phyloP scores from a whole-genome alignment of 1,140 invertebrate genomes.

The Platyura marginata region DNA sequence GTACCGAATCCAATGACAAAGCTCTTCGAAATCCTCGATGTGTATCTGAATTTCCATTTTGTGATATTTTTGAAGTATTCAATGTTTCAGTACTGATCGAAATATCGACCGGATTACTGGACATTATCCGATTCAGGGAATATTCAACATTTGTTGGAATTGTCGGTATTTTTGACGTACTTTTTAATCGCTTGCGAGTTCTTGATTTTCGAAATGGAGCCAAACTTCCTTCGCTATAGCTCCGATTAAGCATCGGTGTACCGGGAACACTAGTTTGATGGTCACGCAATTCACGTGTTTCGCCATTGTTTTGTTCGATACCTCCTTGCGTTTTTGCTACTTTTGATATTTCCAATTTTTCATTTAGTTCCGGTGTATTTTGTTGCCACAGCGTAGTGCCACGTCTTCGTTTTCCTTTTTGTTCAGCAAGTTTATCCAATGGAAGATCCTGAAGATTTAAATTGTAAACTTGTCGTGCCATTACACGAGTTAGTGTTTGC shows the following conservation, averaged over 20 bases:
- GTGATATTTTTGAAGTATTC: slow-evolving; percentile 1
- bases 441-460: slow-evolving; percentile 81
- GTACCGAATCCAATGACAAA: slow-evolving; percentile 20
- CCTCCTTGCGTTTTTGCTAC: slow-evolving; percentile 14
- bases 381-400: slow-evolving; percentile 27
- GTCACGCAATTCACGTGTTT: background rate
- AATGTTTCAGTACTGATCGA: slow-evolving; percentile 7
- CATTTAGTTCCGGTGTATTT: slow-evolving; percentile 2
- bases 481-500: slow-evolving; percentile 81
- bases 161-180: slow-evolving; percentile 12
- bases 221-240: slow-evolving; percentile 32
- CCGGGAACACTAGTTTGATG: slow-evolving; percentile 10
- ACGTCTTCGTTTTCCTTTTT: slow-evolving; percentile 52
- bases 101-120: slow-evolving; percentile 7
- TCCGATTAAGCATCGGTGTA: slow-evolving; percentile 25
- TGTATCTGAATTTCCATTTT: background rate
- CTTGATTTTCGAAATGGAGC: slow-evolving; percentile 19
- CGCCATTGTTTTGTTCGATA: background rate
- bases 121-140: slow-evolving; percentile 28
- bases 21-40: slow-evolving; percentile 9
- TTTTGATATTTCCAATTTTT: slow-evolving; percentile 9
- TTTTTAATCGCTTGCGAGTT: slow-evolving; percentile 10
- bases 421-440: slow-evolving; percentile 65
- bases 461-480: slow-evolving; percentile 83
- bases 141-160: slow-evolving; percentile 31